Evolutionary conservation across 2,797 vertebrate genomes (phyloP).

Genomic region (Novumbra hubbsi): DNA sequence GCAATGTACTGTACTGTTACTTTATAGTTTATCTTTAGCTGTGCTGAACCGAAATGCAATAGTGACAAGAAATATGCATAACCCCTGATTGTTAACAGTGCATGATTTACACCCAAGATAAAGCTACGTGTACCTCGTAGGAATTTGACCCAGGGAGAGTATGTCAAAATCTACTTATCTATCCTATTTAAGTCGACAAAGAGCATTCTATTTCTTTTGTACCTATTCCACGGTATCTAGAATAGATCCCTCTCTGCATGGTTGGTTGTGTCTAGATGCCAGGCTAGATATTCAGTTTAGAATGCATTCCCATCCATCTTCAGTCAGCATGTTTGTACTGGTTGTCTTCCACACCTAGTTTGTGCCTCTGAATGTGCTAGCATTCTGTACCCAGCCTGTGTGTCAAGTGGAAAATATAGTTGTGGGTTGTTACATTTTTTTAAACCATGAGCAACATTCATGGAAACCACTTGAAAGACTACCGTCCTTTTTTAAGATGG

Average conservation of each 20-base stretch:
- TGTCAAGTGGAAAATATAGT: conserved; percentile 40
- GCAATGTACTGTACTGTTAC: not conserved
- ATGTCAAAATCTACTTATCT: not conserved
- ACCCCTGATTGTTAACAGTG: not conserved
- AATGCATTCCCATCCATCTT: conserved; percentile 19
- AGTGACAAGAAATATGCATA: not conserved
- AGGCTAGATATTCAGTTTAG: conserved; percentile 39
- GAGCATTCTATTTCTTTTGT: conserved; percentile 26
- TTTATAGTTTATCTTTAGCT: not conserved
- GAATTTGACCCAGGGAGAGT: not conserved
- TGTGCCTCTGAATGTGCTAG: conserved; percentile 25
- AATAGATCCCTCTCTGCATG: conserved; percentile 60
- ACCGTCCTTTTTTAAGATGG: conserved; percentile 17
- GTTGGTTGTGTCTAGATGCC: conserved; percentile 39
- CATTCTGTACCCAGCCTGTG: conserved; percentile 41
- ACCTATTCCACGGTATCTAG: conserved; percentile 35
- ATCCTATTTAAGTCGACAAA: conserved; percentile 13
- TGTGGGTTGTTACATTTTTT: conserved; percentile 41
- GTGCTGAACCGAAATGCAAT: not conserved
- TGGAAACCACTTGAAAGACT: conserved; percentile 35
- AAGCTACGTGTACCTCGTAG: not conserved
- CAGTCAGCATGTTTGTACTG: conserved; percentile 57
- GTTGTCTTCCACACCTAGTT: conserved; percentile 51
- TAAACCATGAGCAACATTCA: conserved; percentile 70
- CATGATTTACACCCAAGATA: not conserved